These are phyloP conservation scores for Crematogaster levior DNA, from an alignment of 2,888 invertebrate species.

Conservation along the genomic window DNA sequence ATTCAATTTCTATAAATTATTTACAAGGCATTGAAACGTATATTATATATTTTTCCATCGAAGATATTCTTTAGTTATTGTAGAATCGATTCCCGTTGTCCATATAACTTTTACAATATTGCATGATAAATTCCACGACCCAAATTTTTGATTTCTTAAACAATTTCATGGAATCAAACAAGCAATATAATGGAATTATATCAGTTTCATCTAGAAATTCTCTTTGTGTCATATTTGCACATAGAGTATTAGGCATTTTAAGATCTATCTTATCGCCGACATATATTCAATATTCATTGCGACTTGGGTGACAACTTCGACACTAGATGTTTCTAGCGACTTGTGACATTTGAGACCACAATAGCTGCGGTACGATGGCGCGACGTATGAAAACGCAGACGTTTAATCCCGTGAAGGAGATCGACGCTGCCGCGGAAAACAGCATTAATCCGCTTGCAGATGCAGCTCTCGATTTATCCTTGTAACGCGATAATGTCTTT, in stretches of 20 bases:
- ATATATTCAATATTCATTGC: neutral
- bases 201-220: neutral
- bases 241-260: neutral
- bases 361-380: slow-evolving; percentile 10
- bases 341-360: slow-evolving; percentile 21
- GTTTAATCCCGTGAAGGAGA: slow-evolving; percentile 33
- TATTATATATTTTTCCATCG: neutral
- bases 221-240: neutral
- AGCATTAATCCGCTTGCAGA: slow-evolving; percentile 27
- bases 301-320: slow-evolving; percentile 2
- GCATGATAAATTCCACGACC: neutral
- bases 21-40: slow-evolving; percentile 5
- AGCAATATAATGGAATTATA: neutral
- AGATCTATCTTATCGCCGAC: neutral
- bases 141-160: neutral
- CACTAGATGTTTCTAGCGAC: neutral
- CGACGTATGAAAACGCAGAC: slow-evolving; percentile 1
- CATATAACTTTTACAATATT: neutral
- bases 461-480: slow-evolving; percentile 48
- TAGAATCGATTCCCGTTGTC: neutral
- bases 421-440: neutral
- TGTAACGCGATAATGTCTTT: slow-evolving; percentile 38
- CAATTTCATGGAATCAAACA: neutral
- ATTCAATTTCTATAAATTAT: slow-evolving; percentile 4
- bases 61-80: neutral